Evolutionary conservation across 1,140 invertebrate genomes (phyloP).

Genomic region (Trichoplusia ni): DNA sequence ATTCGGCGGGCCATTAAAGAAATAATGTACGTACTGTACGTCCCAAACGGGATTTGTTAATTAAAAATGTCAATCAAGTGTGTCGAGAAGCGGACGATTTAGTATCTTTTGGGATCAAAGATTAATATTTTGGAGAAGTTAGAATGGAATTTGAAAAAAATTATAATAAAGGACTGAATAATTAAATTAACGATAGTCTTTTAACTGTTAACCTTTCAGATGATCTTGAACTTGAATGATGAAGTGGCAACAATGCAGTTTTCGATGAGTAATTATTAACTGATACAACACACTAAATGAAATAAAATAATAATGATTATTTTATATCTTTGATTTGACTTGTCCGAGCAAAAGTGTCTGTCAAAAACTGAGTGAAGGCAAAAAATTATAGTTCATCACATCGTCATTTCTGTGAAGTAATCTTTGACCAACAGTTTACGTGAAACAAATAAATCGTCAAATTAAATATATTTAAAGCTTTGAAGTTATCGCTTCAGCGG

Average conservation of each 20-base stretch:
- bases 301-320: too few relatives aligned
- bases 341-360: too few relatives aligned
- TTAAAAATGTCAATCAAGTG: constrained; percentile 63
- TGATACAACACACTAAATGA: too few relatives aligned
- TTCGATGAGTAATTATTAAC: too few relatives aligned
- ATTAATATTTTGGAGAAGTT: constrained; percentile 28
- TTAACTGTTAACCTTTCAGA: too few relatives aligned
- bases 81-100: constrained; percentile 42
- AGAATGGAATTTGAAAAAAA: not conserved
- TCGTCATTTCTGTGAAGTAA: not conserved
- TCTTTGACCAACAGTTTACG: constrained; percentile 35
- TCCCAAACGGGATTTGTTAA: constrained; percentile 54
- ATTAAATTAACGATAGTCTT: too few relatives aligned
- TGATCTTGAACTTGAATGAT: too few relatives aligned
- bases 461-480: constrained; percentile 57
- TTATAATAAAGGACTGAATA: not conserved
- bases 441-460: constrained; percentile 65
- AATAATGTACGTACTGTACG: constrained; percentile 44
- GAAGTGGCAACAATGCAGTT: too few relatives aligned
- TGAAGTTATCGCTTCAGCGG: constrained; percentile 37
- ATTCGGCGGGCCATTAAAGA: constrained; percentile 48
- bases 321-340: too few relatives aligned
- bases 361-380: too few relatives aligned
- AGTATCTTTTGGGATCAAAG: constrained; percentile 35
- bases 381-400: not conserved